A percentile compares a stretch with the other conserved stretches of the same genome.
These are phyloP conservation scores for Meghimatium bilineatum DNA, from an alignment of 2,888 invertebrate genomes.

Conservation along the genomic window DNA sequence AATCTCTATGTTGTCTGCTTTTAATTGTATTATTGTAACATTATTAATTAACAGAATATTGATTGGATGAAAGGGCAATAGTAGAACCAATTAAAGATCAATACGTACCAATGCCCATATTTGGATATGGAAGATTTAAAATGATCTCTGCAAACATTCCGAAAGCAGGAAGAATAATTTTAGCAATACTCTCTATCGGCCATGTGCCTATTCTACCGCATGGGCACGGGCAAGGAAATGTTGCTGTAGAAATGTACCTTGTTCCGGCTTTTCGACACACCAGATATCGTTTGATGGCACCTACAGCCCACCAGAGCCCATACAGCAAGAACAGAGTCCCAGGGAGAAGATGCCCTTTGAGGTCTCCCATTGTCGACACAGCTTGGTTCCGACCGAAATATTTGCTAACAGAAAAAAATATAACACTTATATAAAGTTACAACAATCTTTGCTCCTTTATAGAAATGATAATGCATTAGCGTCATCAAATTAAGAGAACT, in stretches of 20 bases:
- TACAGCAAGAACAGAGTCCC: constrained; percentile 25
- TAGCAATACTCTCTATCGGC: constrained; percentile 35
- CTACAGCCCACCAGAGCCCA: constrained; percentile 40
- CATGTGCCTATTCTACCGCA: constrained; percentile 20
- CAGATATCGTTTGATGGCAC: constrained; percentile 9
- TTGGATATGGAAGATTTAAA: constrained; percentile 36
- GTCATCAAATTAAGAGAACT: too few species aligned
- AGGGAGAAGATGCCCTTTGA: constrained; percentile 31
- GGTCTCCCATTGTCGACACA: constrained; percentile 24
- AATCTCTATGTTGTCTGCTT: too few species aligned
- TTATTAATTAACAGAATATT: too few species aligned
- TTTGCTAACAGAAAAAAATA: too few species aligned
- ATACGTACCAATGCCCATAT: constrained; percentile 42
- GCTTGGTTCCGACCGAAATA: not conserved
- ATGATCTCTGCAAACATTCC: constrained; percentile 40
- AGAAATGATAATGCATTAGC: too few species aligned
- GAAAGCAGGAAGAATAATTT: constrained; percentile 22
- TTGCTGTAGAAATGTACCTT: constrained; percentile 31
- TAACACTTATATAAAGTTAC: too few species aligned
- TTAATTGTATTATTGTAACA: too few species aligned
- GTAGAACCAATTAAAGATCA: not conserved
- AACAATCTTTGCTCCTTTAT: too few species aligned
- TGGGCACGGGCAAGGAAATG: constrained; percentile 22
- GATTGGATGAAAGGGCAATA: too few species aligned
- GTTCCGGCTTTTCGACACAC: constrained; percentile 24